Evolutionary conservation across 2,888 invertebrate species (phyloP), one percentile per base, ranked within the genome.

Genomic region (Neoascia interrupta): DNA sequence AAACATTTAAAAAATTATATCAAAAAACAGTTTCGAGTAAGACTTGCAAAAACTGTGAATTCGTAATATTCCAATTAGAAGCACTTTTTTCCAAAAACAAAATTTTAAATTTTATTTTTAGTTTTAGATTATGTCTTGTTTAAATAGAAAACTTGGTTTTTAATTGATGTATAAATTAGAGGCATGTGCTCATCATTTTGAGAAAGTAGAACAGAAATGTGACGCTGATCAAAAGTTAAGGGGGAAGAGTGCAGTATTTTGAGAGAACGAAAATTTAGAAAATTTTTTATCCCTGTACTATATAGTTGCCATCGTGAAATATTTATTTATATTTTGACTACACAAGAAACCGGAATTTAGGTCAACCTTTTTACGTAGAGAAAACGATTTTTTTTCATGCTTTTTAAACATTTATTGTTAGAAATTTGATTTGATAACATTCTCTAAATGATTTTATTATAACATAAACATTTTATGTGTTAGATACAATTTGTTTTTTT

Each of bases 291-390:
- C 18, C 18, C 18, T 11, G 39, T 11, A 58, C 19, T 26, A 56
- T 31, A 8, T 18, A 13, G n/a, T 4, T 19, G n/a, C 16, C 11
- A 2, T 1, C 19, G 11, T 5, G 37, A 1, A 37, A 5, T 3
- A 11, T 1, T 10, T 41, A 19, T 41, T 11, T 11, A 41, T 51
- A 41, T 36, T 43, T 19, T 41, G 15, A 34, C 8, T 74, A 74
- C 60, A 41, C 53, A 61, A 54, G 68, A 74, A 74, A 74, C 68
- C 74, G 47, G 37, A 15, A 45, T 54, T 47, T 16, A 11, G 15
- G 8, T 37, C 1, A 21, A 10, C 5, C 11, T 10, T 8, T 13
- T 3, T 31, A 13, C 1, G 19, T 23, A 31, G 11, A 49, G 37
- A 21, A 41, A 31, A 45, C 34, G 19, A 43, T 21, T 23, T 34